Conservation (phyloP, 1,140 invertebrate genomes). For the Drosophila repleta region DNA sequence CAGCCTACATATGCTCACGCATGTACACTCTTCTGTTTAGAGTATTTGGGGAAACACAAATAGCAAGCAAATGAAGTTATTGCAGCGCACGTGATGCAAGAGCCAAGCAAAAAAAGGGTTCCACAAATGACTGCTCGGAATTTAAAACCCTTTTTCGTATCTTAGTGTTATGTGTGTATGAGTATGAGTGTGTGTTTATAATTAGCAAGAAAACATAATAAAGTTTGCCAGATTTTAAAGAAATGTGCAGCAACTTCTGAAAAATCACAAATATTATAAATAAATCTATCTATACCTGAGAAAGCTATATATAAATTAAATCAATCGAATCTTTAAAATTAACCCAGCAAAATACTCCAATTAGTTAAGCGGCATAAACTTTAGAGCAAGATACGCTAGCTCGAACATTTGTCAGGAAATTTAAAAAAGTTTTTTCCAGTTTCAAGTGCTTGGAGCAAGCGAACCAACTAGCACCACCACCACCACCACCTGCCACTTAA, state of each 20-base stretch:
- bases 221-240: background rate
- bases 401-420: background rate
- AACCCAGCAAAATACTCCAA: too few relatives aligned
- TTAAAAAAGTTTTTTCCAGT: background rate
- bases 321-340: too few relatives aligned
- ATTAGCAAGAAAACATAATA: background rate
- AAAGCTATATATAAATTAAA: too few relatives aligned
- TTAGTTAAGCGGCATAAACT: too few relatives aligned
- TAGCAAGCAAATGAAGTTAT: slow-evolving; percentile 51
- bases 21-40: background rate
- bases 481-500: slow-evolving; percentile 6
- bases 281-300: too few relatives aligned
- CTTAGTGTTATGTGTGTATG: background rate
- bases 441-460: background rate
- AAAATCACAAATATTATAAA: background rate
- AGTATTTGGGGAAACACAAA: slow-evolving; percentile 1
- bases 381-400: too few relatives aligned
- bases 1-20: background rate
- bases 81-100: slow-evolving; percentile 53
- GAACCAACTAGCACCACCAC: too few relatives aligned
- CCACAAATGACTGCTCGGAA: slow-evolving; percentile 26
- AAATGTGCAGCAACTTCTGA: background rate
- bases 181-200: slow-evolving; percentile 1
- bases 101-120: slow-evolving; percentile 26
- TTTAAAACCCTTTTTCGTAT: slow-evolving; percentile 3